Evolutionary conservation across 1,140 invertebrate species (phyloP).

Genomic region (Aphelinus certus): DNA sequence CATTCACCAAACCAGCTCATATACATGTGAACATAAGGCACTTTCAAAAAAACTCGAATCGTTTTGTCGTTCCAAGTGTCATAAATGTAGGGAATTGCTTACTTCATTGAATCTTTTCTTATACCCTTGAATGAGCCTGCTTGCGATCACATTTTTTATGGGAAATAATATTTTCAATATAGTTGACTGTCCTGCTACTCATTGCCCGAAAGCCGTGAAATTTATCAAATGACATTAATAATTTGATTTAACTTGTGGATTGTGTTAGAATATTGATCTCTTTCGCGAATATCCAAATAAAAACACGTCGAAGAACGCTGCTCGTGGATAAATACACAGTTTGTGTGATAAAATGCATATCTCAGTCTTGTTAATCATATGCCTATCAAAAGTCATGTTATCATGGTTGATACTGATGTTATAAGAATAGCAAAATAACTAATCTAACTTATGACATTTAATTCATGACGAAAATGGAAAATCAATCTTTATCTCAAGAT

Average conservation of each 20-base stretch:
- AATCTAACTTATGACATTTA: not conserved
- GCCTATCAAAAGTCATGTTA: conserved; percentile 2
- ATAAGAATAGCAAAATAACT: not conserved
- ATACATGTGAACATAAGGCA: conserved; percentile 23
- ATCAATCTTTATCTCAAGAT: too few relatives aligned
- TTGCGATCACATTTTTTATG: too few relatives aligned
- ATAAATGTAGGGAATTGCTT: not conserved
- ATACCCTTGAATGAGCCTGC: too few relatives aligned
- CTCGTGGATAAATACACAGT: not conserved
- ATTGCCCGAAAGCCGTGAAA: too few relatives aligned
- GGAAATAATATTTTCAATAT: too few relatives aligned
- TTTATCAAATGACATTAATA: too few relatives aligned
- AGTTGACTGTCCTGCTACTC: too few relatives aligned
- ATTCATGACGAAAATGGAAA: too few relatives aligned
- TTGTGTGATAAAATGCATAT: conserved; percentile 9
- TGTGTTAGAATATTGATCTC: not conserved
- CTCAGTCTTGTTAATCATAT: conserved; percentile 2
- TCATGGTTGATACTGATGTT: conserved; percentile 7
- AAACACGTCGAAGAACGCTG: too few relatives aligned
- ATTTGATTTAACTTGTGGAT: too few relatives aligned
- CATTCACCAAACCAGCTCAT: conserved; percentile 9
- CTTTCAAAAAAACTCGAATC: not conserved
- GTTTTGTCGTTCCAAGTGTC: conserved; percentile 4
- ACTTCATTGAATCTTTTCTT: too few relatives aligned
- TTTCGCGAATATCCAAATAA: not conserved